Evolutionary conservation across 2,888 invertebrate genomes (phyloP), one percentile per base, ranked within the genome.

Genomic region (Sturmia bella): DNA sequence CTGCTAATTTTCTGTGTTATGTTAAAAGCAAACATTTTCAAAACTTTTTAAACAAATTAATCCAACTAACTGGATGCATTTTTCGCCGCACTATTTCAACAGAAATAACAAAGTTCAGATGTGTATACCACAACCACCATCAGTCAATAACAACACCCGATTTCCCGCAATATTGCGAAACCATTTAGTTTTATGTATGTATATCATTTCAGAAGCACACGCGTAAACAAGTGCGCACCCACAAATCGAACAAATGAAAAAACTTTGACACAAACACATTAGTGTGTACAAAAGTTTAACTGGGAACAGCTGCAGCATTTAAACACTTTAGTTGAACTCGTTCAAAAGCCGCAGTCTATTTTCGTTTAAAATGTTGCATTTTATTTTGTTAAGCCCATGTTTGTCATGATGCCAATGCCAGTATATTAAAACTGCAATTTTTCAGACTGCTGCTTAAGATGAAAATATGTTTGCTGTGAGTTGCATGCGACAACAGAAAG

Each of bases 281-380:
- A 45, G 54, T 32, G 12, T 48, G 21, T 54, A 64, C 32, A 41
- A 50, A 64, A 37, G 45, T 69, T 54, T 50, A 69, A 63, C 41
- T 32, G n/a, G 68, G 19, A 80, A 74, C 74, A 80, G 69, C 69
- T 80, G 74, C 63, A 48, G 48, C 74, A 32, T 64, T 64, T 21
- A 69, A 63, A 74, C 80, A 80, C 69, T 74, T 56, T 63, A 80
- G 68, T 63, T 64, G 69, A 48, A 57, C 24, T 52, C 68, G 32
- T 63, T 64, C 50, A 41, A 56, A 79, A 80, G 74, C 80, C 74
- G 69, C 80, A 80, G 57, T 74, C 52, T 52, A 41, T 69, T 56
- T 64, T 74, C 43, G 19, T 66, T 69, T 50, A 63, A 63, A 80
- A 69, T 69, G 63, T 69, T 74, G 73, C 69, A 50, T 79, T 45